Evolutionary conservation across 1,140 invertebrate species (phyloP).

Genomic region (Nasonia vitripennis): DNA sequence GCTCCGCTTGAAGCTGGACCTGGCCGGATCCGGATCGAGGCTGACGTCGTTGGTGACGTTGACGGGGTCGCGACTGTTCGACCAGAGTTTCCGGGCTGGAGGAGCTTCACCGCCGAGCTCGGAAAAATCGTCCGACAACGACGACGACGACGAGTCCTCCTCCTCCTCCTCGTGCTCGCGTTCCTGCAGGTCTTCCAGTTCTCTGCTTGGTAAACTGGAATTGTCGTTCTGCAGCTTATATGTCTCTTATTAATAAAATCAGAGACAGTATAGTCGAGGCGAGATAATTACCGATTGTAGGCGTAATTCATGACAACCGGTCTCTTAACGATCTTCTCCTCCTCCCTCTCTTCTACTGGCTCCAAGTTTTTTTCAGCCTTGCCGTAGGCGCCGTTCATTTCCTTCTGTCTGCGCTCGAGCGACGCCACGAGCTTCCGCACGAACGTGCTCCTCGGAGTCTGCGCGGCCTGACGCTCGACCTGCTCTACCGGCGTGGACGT

Average conservation of each 20-base stretch:
- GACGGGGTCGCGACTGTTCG: neutral
- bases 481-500: neutral
- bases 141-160: neutral
- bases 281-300: no score
- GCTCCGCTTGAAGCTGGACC: neutral
- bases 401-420: constrained; percentile 43
- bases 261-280: no score
- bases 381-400: neutral
- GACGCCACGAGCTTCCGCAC: constrained; percentile 50
- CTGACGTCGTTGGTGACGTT: neutral
- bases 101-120: neutral
- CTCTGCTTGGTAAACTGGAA: neutral
- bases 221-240: no score
- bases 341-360: no score
- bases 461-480: neutral
- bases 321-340: no score
- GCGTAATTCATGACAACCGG: no score
- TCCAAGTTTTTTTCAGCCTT: no score
- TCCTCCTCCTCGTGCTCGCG: neutral
- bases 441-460: constrained; percentile 46
- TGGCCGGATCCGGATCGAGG: neutral
- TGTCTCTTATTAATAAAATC: no score
- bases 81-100: neutral
- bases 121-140: neutral
- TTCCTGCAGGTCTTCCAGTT: constrained; percentile 8